Percentiles rank a stretch among this genome's conserved stretches.
Conservation (phyloP, 92 coral and sea anemone genomes). For the Epizoanthus illoricatus region DNA sequence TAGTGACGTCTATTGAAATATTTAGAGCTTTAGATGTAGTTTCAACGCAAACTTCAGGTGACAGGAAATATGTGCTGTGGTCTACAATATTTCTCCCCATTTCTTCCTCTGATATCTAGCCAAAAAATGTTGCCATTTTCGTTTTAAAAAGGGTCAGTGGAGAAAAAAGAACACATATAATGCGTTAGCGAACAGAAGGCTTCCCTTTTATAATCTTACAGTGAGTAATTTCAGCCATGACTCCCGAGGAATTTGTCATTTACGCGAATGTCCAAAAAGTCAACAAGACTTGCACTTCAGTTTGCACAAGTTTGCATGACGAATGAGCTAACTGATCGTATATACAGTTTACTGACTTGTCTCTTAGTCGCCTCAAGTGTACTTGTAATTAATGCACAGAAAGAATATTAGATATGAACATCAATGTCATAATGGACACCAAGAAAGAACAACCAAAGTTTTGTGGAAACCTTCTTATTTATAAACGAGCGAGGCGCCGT, state of each 20-base stretch:
- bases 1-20: conserved; percentile 20
- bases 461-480: conserved; percentile 81
- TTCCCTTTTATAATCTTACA: neutral
- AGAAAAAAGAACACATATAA: neutral
- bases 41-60: conserved; percentile 25
- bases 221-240: neutral
- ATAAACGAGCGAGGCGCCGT: conserved; percentile 62
- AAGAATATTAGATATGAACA: neutral
- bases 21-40: neutral
- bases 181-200: neutral
- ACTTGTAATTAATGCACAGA: no score
- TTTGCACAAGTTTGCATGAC: neutral
- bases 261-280: conserved; percentile 7
- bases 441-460: conserved; percentile 58
- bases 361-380: no score
- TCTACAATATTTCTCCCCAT: neutral
- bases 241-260: neutral
- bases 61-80: neutral
- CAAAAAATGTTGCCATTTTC: neutral
- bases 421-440: conserved; percentile 40
- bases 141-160: neutral
- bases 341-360: neutral
- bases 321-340: neutral
- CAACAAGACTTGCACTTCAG: neutral
- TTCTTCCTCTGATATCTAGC: neutral